These are phyloP conservation scores for Drosophila jambulina DNA, from an alignment of 1,140 invertebrate genomes.

Conservation along the genomic window DNA sequence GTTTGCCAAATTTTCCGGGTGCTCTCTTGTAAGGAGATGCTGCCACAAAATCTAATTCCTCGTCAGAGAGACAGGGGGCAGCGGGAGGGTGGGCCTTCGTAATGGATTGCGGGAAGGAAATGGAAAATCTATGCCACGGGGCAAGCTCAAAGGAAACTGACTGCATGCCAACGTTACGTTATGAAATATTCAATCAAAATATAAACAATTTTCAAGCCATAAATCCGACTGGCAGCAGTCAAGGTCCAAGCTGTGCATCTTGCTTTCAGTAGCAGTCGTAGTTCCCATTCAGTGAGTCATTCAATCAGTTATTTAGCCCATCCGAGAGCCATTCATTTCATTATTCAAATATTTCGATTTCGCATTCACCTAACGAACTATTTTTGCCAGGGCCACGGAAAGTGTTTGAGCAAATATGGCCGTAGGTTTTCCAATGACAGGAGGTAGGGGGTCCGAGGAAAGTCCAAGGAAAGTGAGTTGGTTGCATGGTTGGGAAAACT, in stretches of 20 bases:
- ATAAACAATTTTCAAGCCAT: constrained; percentile 61
- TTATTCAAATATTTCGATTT: constrained; percentile 68
- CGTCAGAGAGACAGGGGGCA: background rate
- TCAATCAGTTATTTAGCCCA: constrained; percentile 43
- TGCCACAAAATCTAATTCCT: constrained; percentile 53
- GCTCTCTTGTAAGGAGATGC: constrained; percentile 9
- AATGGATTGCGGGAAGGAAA: constrained; percentile 32
- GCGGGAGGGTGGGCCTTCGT: constrained; percentile 18
- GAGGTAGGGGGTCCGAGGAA: background rate
- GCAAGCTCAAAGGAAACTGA: constrained; percentile 12
- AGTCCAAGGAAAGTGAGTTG: constrained; percentile 10
- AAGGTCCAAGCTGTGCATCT: constrained; percentile 10
- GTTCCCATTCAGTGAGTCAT: constrained; percentile 41
- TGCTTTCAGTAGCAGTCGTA: background rate
- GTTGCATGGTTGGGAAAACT: constrained; percentile 30
- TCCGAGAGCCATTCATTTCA: constrained; percentile 56
- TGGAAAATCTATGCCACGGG: constrained; percentile 25
- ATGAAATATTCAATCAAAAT: constrained; percentile 72
- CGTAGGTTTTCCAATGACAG: constrained; percentile 34
- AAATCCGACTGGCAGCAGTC: constrained; percentile 48
- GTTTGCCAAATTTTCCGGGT: constrained; percentile 34
- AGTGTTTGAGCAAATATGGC: constrained; percentile 12
- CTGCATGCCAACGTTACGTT: constrained; percentile 36
- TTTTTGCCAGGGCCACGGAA: constrained; percentile 32
- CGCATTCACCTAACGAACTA: constrained; percentile 48